phyloP scores from a whole-genome alignment of 2,797 vertebrate genomes.

The Mycteria americana region DNA sequence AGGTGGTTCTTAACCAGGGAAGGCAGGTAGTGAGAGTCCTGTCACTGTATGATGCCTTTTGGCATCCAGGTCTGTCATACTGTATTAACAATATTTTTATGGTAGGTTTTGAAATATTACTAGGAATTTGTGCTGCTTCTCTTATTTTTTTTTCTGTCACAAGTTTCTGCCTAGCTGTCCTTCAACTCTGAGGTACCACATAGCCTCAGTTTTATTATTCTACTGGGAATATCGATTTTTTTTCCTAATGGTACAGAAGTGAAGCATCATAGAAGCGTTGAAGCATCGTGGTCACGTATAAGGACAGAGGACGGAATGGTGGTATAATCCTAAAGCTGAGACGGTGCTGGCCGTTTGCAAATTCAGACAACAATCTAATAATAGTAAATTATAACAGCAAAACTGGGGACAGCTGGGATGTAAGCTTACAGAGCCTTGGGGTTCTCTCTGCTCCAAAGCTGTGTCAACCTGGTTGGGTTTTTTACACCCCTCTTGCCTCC shows the following conservation, averaged over 20 bases:
- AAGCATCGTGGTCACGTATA: fast-evolving
- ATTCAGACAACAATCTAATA: background rate
- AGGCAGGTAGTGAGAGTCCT: background rate
- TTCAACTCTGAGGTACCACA: background rate
- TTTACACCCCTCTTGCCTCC: background rate
- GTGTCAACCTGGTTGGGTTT: background rate
- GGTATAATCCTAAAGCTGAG: background rate
- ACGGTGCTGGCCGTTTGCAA: background rate
- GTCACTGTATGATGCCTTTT: background rate
- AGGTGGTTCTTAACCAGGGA: background rate
- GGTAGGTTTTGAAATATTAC: background rate
- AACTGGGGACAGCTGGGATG: background rate
- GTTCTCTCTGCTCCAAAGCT: background rate
- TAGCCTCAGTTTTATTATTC: background rate
- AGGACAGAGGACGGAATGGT: background rate
- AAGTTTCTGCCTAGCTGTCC: background rate
- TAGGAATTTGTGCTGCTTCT: background rate
- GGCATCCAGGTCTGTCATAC: background rate
- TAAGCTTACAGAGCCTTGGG: background rate
- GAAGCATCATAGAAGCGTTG: background rate
- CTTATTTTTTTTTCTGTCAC: background rate
- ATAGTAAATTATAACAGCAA: background rate
- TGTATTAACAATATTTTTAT: background rate
- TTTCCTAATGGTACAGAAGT: background rate
- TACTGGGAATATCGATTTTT: background rate